These are phyloP conservation scores for Premnoplex brunnescens DNA, from an alignment of 2,797 vertebrate genomes.

Conservation along the genomic window DNA sequence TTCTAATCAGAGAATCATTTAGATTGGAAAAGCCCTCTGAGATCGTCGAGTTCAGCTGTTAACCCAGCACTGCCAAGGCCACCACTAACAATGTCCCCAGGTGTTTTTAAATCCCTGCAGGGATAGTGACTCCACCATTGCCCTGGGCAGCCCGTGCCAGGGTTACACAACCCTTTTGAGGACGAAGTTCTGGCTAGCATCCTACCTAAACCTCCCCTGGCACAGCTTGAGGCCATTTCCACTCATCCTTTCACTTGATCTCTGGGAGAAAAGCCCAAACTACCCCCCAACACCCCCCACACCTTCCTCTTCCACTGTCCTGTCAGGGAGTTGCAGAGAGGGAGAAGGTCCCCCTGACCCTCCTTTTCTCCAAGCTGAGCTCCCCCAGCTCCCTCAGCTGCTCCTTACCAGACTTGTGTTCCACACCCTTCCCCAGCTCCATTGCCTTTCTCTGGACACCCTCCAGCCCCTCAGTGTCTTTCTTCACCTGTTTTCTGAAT, in stretches of 20 bases:
- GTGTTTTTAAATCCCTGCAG: neutral
- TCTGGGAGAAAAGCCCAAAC: neutral
- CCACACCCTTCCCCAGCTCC: neutral
- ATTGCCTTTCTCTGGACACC: rapidly evolving
- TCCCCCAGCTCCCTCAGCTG: neutral
- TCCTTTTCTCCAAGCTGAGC: neutral
- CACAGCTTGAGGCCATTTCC: neutral
- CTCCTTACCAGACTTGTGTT: neutral
- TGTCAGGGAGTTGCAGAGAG: neutral
- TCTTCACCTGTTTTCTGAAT: neutral
- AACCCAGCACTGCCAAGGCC: neutral
- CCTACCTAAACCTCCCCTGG: neutral
- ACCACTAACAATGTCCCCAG: neutral
- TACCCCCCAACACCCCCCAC: too few relatives aligned
- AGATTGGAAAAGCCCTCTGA: neutral
- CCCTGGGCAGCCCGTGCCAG: neutral
- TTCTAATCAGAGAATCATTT: neutral
- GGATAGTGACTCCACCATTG: neutral
- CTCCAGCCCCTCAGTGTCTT: neutral
- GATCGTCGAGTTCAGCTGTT: neutral
- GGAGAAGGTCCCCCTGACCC: neutral
- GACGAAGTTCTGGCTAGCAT: neutral
- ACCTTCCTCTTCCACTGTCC: neutral
- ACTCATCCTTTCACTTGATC: rapidly evolving
- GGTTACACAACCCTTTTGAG: neutral